Conservation (phyloP, 2,797 vertebrate genomes). For the Streptopelia turtur region DNA sequence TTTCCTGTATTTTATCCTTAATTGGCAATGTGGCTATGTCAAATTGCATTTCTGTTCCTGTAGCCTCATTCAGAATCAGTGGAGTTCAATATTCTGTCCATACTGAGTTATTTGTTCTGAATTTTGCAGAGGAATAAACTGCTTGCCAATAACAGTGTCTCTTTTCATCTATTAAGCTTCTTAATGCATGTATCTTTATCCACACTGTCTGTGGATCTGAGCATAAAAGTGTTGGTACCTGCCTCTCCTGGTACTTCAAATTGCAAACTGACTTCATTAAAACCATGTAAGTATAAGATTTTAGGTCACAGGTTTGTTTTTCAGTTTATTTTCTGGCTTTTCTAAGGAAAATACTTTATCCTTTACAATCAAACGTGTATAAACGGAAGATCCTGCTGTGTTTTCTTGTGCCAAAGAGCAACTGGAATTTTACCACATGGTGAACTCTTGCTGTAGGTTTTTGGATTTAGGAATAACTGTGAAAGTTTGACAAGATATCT, state of each 20-base stretch:
- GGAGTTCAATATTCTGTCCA: conserved; percentile 37
- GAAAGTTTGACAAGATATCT: not conserved
- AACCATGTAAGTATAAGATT: not conserved
- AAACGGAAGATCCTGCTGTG: not conserved
- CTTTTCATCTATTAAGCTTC: conserved; percentile 19
- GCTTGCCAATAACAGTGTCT: conserved; percentile 36
- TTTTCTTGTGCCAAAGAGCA: not conserved
- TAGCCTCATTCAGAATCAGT: conserved; percentile 15
- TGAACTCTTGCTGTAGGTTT: not conserved
- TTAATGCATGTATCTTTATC: not conserved
- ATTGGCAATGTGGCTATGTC: conserved; percentile 54
- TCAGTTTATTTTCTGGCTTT: conserved; percentile 21
- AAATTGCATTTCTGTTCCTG: conserved; percentile 39
- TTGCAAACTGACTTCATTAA: not conserved
- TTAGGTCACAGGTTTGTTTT: not conserved
- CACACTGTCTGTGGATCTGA: not conserved
- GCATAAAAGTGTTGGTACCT: not conserved
- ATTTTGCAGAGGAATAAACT: conserved; percentile 58
- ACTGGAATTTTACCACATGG: not conserved
- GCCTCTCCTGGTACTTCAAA: not conserved
- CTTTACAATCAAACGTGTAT: not conserved
- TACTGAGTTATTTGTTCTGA: conserved; percentile 53
- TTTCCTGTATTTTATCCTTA: conserved; percentile 55
- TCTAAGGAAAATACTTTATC: not conserved
- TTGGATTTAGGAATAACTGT: not conserved